Evolutionary conservation across 2,888 invertebrate species (phyloP), one percentile per base, ranked within the genome.

Genomic region (Tiliacea citrago): DNA sequence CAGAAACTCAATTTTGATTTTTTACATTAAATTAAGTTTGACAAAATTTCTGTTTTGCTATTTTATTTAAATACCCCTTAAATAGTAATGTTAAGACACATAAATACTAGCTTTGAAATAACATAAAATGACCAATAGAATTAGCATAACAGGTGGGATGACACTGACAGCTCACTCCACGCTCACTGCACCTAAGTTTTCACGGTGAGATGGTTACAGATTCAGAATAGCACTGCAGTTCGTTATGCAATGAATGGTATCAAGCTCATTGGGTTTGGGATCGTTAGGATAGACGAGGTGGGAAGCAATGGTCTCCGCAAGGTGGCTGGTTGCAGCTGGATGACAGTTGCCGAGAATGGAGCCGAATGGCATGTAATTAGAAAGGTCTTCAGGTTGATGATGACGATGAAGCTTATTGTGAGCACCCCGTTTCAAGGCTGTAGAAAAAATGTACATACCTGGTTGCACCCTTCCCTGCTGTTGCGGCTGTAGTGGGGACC

Each of bases 401-500:
- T 29, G 29, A 39, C 7, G 39, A 29, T 57, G 29, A 57, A 16
- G 57, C 57, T 29, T 9, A 29, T 9, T 29, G 57, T 18, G 57
- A 24, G 16, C 24, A 24, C 24, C 13, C 0, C 9, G 29, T 58
- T 58, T 58, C 57, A 18, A 58, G 5, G 5, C 9, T 29, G 18
- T 49, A 21, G 21, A 9, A 29, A 29, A 9, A 39, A 45, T n/a
- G 42, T 9, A 12, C 7, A 57, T 77, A 91, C 92, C 90, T 87
- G 91, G 90, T n/a, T 89, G 90, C 12, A 85, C 90, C 61, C 91
- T 88, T 24, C 89, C 90, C 73, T 89, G 91, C 89, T 97, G 97
- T 90, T 97, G 98, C 0, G 98, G 98, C 92, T 97, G 97, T 77
- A 98, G 92, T n/a, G 98, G 96, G 51, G 98, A 97, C 88, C 97